These are phyloP conservation scores for Calonectris borealis DNA, from an alignment of 2,113 vertebrate species.

Conservation along the genomic window DNA sequence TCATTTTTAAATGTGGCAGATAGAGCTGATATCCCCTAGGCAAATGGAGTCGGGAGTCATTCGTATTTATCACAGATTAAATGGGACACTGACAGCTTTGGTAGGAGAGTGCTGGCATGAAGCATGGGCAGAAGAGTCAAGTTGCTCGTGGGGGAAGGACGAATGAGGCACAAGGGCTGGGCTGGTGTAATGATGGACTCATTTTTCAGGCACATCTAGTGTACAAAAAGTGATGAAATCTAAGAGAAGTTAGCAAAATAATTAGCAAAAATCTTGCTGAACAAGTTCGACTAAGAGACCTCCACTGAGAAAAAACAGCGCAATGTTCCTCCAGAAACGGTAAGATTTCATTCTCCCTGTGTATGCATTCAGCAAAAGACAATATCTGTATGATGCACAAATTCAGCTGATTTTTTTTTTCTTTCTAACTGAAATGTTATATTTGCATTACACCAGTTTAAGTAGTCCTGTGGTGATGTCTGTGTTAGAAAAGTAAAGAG, in stretches of 20 bases:
- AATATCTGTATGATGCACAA: background rate
- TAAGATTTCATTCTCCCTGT: fast-evolving
- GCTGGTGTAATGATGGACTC: background rate
- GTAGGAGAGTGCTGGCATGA: background rate
- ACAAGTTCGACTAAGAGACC: background rate
- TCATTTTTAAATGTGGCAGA: slow-evolving; percentile 49
- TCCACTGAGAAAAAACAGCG: background rate
- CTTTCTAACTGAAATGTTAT: background rate
- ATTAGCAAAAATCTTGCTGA: background rate
- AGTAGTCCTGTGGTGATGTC: background rate
- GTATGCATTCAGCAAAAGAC: background rate
- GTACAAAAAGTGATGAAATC: background rate
- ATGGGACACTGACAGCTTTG: slow-evolving; percentile 29
- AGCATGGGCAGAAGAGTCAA: background rate
- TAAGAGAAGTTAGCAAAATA: background rate
- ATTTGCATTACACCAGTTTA: background rate
- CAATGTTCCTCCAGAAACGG: background rate
- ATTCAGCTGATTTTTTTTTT: background rate
- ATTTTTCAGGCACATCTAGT: background rate
- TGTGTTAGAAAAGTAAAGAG: background rate
- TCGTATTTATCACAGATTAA: slow-evolving; percentile 49
- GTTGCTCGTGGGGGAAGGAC: background rate
- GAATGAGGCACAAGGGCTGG: background rate
- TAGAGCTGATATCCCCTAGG: slow-evolving; percentile 36
- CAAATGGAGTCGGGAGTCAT: background rate